These are phyloP conservation scores for Reticulitermes speratus DNA, from an alignment of 1,140 invertebrate genomes.

Conservation along the genomic window DNA sequence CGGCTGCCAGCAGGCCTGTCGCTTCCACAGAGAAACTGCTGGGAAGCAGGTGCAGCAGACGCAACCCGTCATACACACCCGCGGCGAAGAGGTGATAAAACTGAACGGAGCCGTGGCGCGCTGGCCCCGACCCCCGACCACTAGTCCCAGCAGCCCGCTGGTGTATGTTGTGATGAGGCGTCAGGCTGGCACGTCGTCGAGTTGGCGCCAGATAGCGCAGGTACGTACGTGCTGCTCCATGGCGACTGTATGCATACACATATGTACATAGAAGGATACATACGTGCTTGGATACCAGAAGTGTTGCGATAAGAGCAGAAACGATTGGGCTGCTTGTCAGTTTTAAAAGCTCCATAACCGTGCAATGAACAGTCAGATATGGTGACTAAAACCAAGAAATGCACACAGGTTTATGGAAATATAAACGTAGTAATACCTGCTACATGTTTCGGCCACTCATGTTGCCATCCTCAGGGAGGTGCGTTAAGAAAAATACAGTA, in stretches of 20 bases:
- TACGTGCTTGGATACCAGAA: no score
- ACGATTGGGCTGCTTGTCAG: no score
- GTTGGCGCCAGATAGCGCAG: slow-evolving; percentile 62
- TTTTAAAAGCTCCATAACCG: no score
- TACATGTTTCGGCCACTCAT: no score
- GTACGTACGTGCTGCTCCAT: slow-evolving; percentile 38
- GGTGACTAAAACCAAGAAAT: no score
- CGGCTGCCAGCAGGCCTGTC: slow-evolving; percentile 66
- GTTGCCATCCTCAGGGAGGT: no score
- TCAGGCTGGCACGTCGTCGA: slow-evolving; percentile 51
- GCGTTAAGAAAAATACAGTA: no score
- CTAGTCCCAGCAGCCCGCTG: slow-evolving; percentile 49
- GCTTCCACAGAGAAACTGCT: slow-evolving; percentile 63
- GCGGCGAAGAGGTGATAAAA: slow-evolving; percentile 61
- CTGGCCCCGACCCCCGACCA: slow-evolving; percentile 59
- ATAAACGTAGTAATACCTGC: no score
- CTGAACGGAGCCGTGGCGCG: slow-evolving; percentile 56
- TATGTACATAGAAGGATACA: no score
- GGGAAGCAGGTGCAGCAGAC: slow-evolving; percentile 53
- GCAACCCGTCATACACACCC: slow-evolving; percentile 64
- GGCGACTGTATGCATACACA: neutral
- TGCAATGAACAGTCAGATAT: no score
- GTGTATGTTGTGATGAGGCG: slow-evolving; percentile 69
- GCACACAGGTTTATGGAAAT: no score
- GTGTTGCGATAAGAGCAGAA: no score